phyloP scores from a whole-genome alignment of 2,888 invertebrate genomes.

The Sesia bembeciformis region DNA sequence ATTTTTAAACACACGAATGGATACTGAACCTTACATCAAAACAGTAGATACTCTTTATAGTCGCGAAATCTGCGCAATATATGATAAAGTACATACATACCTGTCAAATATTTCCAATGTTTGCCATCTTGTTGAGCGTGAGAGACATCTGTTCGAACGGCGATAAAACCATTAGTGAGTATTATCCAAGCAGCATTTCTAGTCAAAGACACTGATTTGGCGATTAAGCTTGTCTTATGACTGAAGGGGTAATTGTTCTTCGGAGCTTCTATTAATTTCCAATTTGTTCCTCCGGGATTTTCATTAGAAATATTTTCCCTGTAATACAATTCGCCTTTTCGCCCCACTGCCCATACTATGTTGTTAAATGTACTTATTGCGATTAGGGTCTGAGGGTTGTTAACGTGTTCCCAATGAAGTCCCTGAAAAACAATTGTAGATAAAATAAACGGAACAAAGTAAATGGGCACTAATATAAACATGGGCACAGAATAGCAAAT shows the following conservation, averaged over 20 bases:
- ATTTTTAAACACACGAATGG: too few relatives aligned
- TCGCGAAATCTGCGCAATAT: too few relatives aligned
- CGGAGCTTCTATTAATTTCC: slow-evolving; percentile 85
- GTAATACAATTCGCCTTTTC: slow-evolving; percentile 89
- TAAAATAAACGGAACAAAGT: too few relatives aligned
- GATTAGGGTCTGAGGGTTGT: slow-evolving; percentile 85
- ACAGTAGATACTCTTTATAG: too few relatives aligned
- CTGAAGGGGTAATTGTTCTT: slow-evolving; percentile 39
- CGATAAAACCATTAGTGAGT: slow-evolving; percentile 81
- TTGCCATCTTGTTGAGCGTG: slow-evolving; percentile 86
- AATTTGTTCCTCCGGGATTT: slow-evolving; percentile 79
- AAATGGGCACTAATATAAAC: too few relatives aligned
- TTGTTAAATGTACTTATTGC: slow-evolving; percentile 82
- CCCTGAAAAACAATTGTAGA: slow-evolving; percentile 65
- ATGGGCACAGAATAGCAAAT: too few relatives aligned
- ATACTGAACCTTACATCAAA: too few relatives aligned
- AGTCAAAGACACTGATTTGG: slow-evolving; percentile 85
- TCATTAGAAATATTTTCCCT: slow-evolving; percentile 82
- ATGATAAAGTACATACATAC: slow-evolving; percentile 25
- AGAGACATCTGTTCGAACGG: slow-evolving; percentile 85
- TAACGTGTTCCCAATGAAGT: slow-evolving; percentile 84
- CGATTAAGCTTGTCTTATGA: slow-evolving; percentile 47
- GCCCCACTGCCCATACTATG: slow-evolving; percentile 88
- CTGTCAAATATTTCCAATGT: slow-evolving; percentile 82
- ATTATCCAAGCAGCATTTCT: slow-evolving; percentile 85